These are phyloP conservation scores for Chelonoidis abingdonii DNA, from an alignment of 2,113 vertebrate genomes.

Conservation along the genomic window DNA sequence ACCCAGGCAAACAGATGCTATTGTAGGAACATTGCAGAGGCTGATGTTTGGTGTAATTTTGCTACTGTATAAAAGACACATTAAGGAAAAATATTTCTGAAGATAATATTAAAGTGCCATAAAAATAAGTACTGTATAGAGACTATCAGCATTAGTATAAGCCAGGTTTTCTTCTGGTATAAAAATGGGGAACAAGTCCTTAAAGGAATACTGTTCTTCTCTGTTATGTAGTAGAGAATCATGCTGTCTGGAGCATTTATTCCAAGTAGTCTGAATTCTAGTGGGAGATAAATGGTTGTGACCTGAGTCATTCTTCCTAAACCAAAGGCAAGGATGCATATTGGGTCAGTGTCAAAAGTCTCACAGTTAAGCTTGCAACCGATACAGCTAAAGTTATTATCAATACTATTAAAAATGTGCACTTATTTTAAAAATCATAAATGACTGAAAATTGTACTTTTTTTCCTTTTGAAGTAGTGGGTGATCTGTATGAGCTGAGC, in stretches of 20 bases:
- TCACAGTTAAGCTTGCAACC: background rate
- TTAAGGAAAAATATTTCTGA: slow-evolving; percentile 40
- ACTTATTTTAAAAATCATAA: background rate
- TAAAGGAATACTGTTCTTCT: background rate
- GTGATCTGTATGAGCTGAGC: background rate
- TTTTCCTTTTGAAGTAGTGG: background rate
- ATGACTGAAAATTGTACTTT: background rate
- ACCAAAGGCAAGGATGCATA: background rate
- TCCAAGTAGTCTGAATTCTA: background rate
- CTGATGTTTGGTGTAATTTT: slow-evolving; percentile 71
- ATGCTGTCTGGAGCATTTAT: background rate
- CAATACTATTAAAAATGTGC: background rate
- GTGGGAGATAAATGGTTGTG: background rate
- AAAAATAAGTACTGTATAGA: slow-evolving; percentile 19
- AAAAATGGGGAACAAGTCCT: background rate
- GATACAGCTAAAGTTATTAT: background rate
- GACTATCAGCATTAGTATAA: background rate
- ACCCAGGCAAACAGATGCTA: slow-evolving; percentile 67
- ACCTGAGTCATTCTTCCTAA: background rate
- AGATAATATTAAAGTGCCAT: slow-evolving; percentile 10
- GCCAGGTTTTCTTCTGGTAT: background rate
- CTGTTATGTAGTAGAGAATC: background rate
- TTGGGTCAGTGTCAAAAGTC: background rate
- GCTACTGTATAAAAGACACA: slow-evolving; percentile 48
- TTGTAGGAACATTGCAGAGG: slow-evolving; percentile 71